Evolutionary conservation across 2,113 vertebrate genomes (phyloP).

Genomic region (Actinemys pallida): DNA sequence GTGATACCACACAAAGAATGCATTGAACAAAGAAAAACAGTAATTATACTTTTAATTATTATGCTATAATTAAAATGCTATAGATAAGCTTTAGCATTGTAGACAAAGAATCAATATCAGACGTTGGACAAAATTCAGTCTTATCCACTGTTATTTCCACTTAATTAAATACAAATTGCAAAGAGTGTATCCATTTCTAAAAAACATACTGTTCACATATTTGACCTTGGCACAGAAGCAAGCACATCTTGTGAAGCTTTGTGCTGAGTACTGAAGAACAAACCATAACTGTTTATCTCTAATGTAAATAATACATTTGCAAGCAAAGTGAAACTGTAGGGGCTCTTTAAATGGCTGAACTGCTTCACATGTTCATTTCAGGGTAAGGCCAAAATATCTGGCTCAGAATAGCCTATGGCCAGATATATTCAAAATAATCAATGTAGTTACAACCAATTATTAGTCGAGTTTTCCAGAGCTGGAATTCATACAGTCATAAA

Average conservation of each 20-base stretch:
- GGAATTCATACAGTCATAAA: constrained; percentile 14
- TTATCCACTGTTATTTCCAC: constrained; percentile 15
- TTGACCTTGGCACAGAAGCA: background rate
- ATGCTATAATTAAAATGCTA: constrained; percentile 14
- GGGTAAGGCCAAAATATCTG: constrained; percentile 28
- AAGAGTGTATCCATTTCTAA: background rate
- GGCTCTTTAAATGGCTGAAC: rapidly evolving
- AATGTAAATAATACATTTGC: constrained; percentile 1
- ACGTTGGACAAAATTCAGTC: constrained; percentile 1
- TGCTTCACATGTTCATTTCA: constrained; percentile 1
- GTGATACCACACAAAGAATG: background rate
- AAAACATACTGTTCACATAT: background rate
- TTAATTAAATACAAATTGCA: constrained; percentile 27
- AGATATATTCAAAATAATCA: constrained; percentile 38
- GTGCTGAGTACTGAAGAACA: background rate
- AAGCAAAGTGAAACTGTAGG: background rate
- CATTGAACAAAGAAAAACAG: constrained; percentile 25
- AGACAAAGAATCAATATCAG: constrained; percentile 1
- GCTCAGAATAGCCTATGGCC: constrained; percentile 51
- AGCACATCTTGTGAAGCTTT: background rate
- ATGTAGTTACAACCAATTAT: background rate
- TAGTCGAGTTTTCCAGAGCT: constrained; percentile 21
- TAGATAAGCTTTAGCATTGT: background rate
- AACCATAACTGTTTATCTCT: background rate
- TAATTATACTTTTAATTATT: constrained; percentile 59